phyloP scores from a whole-genome alignment of 1,140 invertebrate genomes.

The Anastrepha obliqua region DNA sequence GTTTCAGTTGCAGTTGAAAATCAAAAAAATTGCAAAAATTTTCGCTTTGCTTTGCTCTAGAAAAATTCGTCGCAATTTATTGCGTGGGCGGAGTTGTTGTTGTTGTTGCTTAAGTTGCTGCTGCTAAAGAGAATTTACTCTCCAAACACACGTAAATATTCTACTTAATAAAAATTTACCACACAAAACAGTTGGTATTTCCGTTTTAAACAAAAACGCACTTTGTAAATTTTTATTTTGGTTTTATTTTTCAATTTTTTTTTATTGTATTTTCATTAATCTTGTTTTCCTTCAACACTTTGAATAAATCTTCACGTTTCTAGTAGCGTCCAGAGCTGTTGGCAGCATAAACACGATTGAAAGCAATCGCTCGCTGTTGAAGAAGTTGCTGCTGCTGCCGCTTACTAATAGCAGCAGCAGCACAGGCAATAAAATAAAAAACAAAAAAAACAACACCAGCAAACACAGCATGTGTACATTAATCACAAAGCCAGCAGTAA shows the following conservation, averaged over 20 bases:
- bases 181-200: neutral
- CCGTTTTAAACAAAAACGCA: neutral
- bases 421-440: constrained; percentile 30
- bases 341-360: constrained; percentile 54
- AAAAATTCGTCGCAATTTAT: constrained; percentile 36
- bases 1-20: constrained; percentile 41
- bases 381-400: constrained; percentile 37
- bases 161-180: neutral
- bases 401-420: neutral
- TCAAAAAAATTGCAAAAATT: constrained; percentile 13
- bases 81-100: constrained; percentile 30
- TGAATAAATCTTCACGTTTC: neutral
- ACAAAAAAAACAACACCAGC: neutral
- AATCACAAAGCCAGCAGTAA: constrained; percentile 27
- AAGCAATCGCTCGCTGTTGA: constrained; percentile 29
- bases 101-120: constrained; percentile 30
- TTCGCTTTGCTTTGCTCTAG: constrained; percentile 11
- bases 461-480: constrained; percentile 3
- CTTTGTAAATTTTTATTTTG: neutral
- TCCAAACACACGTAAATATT: constrained; percentile 19
- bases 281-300: neutral
- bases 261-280: neutral
- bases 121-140: neutral
- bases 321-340: constrained; percentile 39
- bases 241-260: constrained; percentile 46